Evolutionary conservation across 2,888 invertebrate species (phyloP).

Genomic region (Thysanoteuthis rhombus): DNA sequence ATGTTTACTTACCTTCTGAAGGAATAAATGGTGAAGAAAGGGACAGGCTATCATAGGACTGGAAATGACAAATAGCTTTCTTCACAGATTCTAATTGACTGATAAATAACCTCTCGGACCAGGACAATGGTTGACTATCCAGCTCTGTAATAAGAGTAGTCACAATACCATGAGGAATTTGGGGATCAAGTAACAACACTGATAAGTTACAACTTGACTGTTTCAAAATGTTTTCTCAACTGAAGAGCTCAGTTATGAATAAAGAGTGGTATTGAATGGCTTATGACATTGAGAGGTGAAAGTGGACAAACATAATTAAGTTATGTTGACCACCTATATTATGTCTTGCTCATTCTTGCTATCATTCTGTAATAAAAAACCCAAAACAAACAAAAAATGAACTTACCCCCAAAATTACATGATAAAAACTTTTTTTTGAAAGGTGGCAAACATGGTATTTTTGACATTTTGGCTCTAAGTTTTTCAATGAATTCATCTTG

Average conservation of each 20-base stretch:
- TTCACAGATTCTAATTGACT: conserved; percentile 49
- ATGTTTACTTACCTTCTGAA: conserved; percentile 41
- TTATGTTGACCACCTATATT: too few relatives aligned
- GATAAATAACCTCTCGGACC: conserved; percentile 50
- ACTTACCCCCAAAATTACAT: background rate
- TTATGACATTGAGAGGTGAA: too few relatives aligned
- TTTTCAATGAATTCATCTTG: background rate
- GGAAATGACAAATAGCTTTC: conserved; percentile 44
- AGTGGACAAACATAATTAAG: too few relatives aligned
- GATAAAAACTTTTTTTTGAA: background rate
- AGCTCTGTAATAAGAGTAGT: background rate
- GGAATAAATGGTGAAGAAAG: conserved; percentile 51
- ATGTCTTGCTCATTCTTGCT: too few relatives aligned
- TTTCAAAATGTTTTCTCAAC: too few relatives aligned
- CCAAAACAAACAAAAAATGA: background rate
- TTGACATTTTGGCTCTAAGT: background rate
- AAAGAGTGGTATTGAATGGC: too few relatives aligned
- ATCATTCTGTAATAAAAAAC: too few relatives aligned
- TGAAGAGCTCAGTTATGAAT: too few relatives aligned
- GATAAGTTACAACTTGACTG: background rate
- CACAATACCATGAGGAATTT: background rate
- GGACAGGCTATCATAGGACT: conserved; percentile 52
- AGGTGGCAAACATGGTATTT: background rate
- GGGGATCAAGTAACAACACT: background rate
- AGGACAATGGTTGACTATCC: conserved; percentile 33